Base-by-base conservation (phyloP, 2,888 invertebrate genomes). In the Rhagophthalmus giganteus region DNA sequence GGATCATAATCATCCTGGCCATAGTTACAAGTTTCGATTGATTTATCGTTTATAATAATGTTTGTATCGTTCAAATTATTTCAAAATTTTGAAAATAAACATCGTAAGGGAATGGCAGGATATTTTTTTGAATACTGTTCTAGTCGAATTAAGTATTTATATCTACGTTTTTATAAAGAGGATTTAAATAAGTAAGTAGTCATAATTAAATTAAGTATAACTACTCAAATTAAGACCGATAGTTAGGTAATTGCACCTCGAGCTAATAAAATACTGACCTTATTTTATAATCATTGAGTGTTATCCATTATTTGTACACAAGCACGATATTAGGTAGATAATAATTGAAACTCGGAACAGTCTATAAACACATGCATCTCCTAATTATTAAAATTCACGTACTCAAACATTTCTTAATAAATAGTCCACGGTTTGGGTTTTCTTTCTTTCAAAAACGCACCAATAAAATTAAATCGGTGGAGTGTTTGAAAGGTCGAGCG, bases 341-440 rank as follows among this genome's bases (percentile, higher is more conserved):
- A 32, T 38, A 46, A 16, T 26, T 34, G 6, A 26, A 42, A 42
- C 2, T 31, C 10, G 27, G 35, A 34, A 44, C 34, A 28, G 34
- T 44, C 27, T 41, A 24, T 30, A 37, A 34, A 44, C 44, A 37
- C 45, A 38, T 46, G 38, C 46, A 46, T 46, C 7, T 34, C 13
- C 31, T 40, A 30, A 20, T 32, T 24, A 26, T 44, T 32, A 26
- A 44, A 32, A 37, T 26, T 35, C 33, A 42, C 16, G 20, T 28
- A 35, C 20, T 45, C 20, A 37, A 45, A 46, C 37, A 46, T 32
- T 11, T 37, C 34, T 45, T 45, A 45, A 45, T 45, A 45, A 45
- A 45, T 35, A 35, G 30, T 45, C 27, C 35, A 10, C 35, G 33
- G 28, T 15, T 31, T 24, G 10, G 9, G 27, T 10, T 16, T 24